Evolutionary conservation across 1,140 invertebrate species (phyloP), one percentile per base, ranked within the genome.

Genomic region (Eufriesea mexicana): DNA sequence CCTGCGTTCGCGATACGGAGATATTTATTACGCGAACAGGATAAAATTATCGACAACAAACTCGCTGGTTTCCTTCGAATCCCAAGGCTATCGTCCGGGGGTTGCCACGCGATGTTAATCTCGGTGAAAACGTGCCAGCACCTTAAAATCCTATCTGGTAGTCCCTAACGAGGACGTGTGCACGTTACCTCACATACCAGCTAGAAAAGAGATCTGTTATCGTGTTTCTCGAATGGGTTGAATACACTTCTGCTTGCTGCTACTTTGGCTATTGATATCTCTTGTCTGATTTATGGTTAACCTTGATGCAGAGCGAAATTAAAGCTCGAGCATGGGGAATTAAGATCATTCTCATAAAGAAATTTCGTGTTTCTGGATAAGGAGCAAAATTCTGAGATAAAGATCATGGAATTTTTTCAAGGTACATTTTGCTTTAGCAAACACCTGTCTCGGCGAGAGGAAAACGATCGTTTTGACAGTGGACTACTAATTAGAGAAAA

Each of bases 1-100:
- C 49, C 55, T 49, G 45, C 67, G 54, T 51, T 72, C 67, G 45
- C 16, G 7, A 47, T 61, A 18, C 25, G 1, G 28, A 28, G 68
- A 73, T 73, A 73, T 80, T 73, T 61, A 74, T 82, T 82, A 82
- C 72, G 51, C 25, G 61, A 64, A 54, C 59, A 18, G 28, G 68
- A 73, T 73, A 72, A 73, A 73, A 80, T 62, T 72, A 80, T 80
- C 70, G 57, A 20, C 68, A 45, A 73, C 57, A 62, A 80, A 80
- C 76, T 35, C 12, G 47, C 49, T 35, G 55, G 28, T 79, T 71
- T 62, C 67, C 25, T 42, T 49, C 45, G 67, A 14, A 23, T 67
- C 35, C 25, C 77, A 79, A 79, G 77, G 77, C 66, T 79, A 35
- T 20, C 51, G 20, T 14, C 8, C 14, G 20, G 59, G 20, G 23